A percentile compares a stretch with the other conserved stretches of the same genome.
Conservation (phyloP, 1,140 invertebrate species). For the Frieseomelitta varia region DNA sequence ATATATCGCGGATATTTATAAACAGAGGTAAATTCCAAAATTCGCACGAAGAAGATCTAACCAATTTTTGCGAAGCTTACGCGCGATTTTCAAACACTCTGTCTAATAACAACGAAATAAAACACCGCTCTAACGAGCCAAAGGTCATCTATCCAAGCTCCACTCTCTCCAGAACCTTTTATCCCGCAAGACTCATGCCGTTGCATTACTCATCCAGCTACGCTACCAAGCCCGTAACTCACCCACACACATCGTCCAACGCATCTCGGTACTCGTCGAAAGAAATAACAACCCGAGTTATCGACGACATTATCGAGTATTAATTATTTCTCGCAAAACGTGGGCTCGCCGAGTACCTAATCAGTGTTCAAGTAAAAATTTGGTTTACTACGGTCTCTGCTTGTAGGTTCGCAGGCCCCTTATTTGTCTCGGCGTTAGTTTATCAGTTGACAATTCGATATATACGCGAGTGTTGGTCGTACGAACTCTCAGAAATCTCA, state of each 20-base stretch:
- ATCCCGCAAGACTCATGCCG: background rate
- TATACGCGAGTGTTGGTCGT: background rate
- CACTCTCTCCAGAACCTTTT: background rate
- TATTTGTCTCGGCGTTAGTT: background rate
- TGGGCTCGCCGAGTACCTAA: background rate
- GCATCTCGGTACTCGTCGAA: background rate
- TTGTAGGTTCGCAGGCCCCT: background rate
- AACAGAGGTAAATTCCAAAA: too few relatives aligned
- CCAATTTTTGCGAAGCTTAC: too few relatives aligned
- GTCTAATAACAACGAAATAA: background rate
- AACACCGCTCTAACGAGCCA: background rate
- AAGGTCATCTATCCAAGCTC: too few relatives aligned
- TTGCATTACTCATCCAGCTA: background rate
- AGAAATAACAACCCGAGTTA: background rate
- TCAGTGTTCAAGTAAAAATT: constrained; percentile 17
- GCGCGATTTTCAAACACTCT: too few relatives aligned
- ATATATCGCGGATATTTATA: too few relatives aligned
- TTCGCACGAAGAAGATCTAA: too few relatives aligned
- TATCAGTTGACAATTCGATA: background rate
- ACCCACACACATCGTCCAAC: background rate
- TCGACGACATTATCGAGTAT: background rate
- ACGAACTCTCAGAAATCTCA: too few relatives aligned
- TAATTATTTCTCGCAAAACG: background rate
- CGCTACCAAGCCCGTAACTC: background rate
- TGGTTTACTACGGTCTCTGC: background rate